These are phyloP conservation scores for Cathartes aura DNA, from an alignment of 2,113 vertebrate genomes.

Conservation along the genomic window DNA sequence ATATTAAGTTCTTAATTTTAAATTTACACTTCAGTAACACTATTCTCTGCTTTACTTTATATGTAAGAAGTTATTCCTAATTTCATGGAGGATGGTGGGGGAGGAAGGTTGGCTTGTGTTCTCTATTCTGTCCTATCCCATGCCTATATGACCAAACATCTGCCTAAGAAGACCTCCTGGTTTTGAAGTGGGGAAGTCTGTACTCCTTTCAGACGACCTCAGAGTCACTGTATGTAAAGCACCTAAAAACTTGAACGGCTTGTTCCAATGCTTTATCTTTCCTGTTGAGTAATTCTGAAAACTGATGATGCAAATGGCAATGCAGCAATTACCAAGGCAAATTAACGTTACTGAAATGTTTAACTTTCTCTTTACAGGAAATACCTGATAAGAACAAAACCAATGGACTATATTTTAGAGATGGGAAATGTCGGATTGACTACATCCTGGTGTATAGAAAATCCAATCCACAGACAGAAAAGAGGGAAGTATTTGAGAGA, in stretches of 20 bases:
- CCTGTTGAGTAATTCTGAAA: not conserved
- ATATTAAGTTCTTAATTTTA: not conserved
- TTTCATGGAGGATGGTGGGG: not conserved
- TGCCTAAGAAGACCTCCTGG: not conserved
- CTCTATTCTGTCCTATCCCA: not conserved
- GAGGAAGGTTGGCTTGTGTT: not conserved
- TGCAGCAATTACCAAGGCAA: not conserved
- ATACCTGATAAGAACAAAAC: slow-evolving; percentile 79
- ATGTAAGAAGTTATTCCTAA: not conserved
- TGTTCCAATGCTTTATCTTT: not conserved
- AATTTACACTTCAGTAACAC: not conserved
- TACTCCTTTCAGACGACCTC: not conserved
- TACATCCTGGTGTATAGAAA: slow-evolving; percentile 94
- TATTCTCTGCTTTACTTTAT: not conserved
- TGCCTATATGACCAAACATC: not conserved
- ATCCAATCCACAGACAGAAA: slow-evolving; percentile 86
- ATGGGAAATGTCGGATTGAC: slow-evolving; percentile 90
- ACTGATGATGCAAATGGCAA: not conserved
- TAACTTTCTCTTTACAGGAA: slow-evolving; percentile 74
- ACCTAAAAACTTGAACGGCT: not conserved
- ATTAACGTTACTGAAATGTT: not conserved
- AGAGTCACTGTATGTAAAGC: not conserved
- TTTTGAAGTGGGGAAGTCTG: not conserved
- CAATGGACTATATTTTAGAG: slow-evolving; percentile 88
- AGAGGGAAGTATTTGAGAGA: slow-evolving; percentile 92